These are phyloP conservation scores for Aegypius monachus DNA, from an alignment of 2,113 vertebrate species.

Conservation along the genomic window DNA sequence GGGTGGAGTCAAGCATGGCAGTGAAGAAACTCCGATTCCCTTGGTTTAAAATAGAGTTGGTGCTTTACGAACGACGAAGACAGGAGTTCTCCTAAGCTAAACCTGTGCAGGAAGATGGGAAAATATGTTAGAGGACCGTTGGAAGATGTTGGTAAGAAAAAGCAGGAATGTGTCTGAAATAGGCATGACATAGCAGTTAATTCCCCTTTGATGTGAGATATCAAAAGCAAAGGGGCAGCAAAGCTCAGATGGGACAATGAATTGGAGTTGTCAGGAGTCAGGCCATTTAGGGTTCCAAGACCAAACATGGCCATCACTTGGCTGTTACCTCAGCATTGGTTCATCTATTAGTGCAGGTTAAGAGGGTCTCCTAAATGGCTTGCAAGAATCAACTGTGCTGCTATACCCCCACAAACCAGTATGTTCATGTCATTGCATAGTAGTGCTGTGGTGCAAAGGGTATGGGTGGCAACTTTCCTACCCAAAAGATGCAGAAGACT, in stretches of 20 bases:
- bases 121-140: neutral
- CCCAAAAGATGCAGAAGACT: neutral
- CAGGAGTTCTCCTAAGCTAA: neutral
- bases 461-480: neutral
- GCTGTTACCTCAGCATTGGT: neutral
- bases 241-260: neutral
- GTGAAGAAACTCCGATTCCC: neutral
- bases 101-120: neutral
- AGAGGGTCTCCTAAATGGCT: neutral
- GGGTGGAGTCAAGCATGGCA: neutral
- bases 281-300: neutral
- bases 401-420: neutral
- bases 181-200: neutral
- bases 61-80: neutral
- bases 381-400: neutral
- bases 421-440: neutral
- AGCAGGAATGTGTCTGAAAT: neutral
- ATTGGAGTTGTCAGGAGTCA: neutral
- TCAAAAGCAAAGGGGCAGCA: neutral
- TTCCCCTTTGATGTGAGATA: neutral
- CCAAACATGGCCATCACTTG: neutral
- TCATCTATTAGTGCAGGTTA: neutral
- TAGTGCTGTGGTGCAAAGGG: neutral
- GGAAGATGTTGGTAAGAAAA: neutral
- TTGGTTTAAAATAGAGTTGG: neutral